A percentile compares a stretch with the other conserved stretches of the same genome.
These are phyloP conservation scores for Eulemur rufifrons DNA, from an alignment of 2,113 vertebrate species.

Conservation along the genomic window DNA sequence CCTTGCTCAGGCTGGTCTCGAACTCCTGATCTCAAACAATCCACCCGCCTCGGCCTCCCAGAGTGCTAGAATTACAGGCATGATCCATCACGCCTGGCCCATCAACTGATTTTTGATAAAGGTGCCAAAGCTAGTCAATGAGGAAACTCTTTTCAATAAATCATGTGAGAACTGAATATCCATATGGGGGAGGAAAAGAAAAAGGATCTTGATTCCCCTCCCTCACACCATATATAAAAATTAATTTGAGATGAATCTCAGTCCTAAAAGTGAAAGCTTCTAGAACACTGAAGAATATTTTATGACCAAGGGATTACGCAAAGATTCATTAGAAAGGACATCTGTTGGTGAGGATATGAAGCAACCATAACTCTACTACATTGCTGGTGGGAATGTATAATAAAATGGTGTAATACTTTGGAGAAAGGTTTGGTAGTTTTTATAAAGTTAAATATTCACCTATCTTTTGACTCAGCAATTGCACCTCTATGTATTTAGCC, in stretches of 20 bases:
- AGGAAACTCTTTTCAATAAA: background rate
- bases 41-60: too few species aligned
- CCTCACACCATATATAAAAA: background rate
- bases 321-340: background rate
- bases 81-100: too few species aligned
- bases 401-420: background rate
- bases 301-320: background rate
- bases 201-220: background rate
- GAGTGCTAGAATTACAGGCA: too few species aligned
- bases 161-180: background rate
- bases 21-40: too few species aligned
- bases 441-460: background rate
- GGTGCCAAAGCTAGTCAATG: background rate
- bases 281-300: background rate
- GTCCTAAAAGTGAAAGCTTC: background rate
- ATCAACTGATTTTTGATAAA: background rate
- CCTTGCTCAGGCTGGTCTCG: too few species aligned
- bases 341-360: background rate
- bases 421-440: background rate
- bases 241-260: background rate
- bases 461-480: background rate
- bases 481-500: background rate
- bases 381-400: background rate
- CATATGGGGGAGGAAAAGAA: background rate
- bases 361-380: background rate